Evolutionary conservation across 2,888 invertebrate genomes (phyloP).

Genomic region (Nemoura dubitans): DNA sequence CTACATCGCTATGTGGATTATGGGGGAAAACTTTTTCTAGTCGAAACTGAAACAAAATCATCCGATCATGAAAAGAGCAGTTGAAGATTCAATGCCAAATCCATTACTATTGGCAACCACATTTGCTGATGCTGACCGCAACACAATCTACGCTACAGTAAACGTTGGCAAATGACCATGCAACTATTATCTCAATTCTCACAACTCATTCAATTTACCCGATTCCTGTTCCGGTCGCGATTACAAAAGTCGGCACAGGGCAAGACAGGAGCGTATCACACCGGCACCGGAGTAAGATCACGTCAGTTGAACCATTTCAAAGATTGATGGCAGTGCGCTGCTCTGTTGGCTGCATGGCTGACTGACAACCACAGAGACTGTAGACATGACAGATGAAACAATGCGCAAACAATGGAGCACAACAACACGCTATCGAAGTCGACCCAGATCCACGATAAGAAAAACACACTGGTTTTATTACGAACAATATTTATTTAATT

Average conservation of each 20-base stretch:
- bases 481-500: constrained; percentile 42
- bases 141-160: neutral
- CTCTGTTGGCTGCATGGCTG: too few species aligned
- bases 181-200: neutral
- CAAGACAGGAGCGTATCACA: neutral
- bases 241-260: neutral
- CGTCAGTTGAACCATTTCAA: neutral
- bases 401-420: neutral
- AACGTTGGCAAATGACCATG: neutral
- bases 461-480: constrained; percentile 19
- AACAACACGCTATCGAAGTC: neutral
- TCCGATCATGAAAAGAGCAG: too few species aligned
- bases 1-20: too few species aligned
- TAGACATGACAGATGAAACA: neutral
- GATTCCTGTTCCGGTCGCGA: neutral
- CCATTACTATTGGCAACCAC: neutral
- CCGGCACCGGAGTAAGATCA: neutral
- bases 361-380: too few species aligned
- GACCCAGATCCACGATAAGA: constrained; percentile 3
- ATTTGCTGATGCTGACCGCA: neutral
- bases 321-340: neutral
- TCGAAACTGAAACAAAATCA: too few species aligned
- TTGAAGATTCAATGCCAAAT: neutral
- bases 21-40: neutral
- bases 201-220: neutral